Evolutionary conservation across 1,140 invertebrate species (phyloP).

Genomic region (Chymomyza costata): DNA sequence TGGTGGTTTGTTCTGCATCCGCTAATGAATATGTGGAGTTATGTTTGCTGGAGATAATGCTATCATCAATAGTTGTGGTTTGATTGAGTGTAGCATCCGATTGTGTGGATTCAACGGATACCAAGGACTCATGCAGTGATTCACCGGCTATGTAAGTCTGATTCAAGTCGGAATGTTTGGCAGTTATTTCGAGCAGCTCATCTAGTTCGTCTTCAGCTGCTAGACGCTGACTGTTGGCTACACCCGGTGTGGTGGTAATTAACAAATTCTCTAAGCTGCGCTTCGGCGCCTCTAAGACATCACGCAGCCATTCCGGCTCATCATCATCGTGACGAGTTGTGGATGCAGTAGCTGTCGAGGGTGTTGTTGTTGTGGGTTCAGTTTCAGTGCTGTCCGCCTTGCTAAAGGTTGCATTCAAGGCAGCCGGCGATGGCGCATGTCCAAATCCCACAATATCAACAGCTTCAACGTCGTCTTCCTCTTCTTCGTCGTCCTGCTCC

Average conservation of each 20-base stretch:
- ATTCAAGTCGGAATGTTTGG: conserved; percentile 61
- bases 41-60: conserved; percentile 73
- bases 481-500: conserved; percentile 19
- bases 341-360: conserved; percentile 52
- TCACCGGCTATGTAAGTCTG: conserved; percentile 56
- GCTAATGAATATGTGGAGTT: conserved; percentile 70
- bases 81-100: conserved; percentile 67
- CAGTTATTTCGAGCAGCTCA: conserved; percentile 28
- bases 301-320: conserved; percentile 78
- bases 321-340: conserved; percentile 75
- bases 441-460: conserved; percentile 64
- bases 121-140: conserved; percentile 70
- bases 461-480: conserved; percentile 55
- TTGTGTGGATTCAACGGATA: conserved; percentile 72
- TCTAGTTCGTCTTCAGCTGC: conserved; percentile 30
- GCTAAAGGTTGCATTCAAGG: conserved; percentile 49
- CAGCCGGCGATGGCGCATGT: conserved; percentile 29
- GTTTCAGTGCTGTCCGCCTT: conserved; percentile 60
- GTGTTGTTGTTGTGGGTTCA: conserved; percentile 43
- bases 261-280: conserved; percentile 70
- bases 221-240: conserved; percentile 2
- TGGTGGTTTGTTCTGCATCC: conserved; percentile 51
- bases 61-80: conserved; percentile 74
- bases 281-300: conserved; percentile 77
- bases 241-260: conserved; percentile 32